Percentiles rank a stretch among this genome's conserved stretches.
Evolutionary conservation across 2,797 vertebrate species (phyloP).

Genomic region (Pseudochirops cupreus): DNA sequence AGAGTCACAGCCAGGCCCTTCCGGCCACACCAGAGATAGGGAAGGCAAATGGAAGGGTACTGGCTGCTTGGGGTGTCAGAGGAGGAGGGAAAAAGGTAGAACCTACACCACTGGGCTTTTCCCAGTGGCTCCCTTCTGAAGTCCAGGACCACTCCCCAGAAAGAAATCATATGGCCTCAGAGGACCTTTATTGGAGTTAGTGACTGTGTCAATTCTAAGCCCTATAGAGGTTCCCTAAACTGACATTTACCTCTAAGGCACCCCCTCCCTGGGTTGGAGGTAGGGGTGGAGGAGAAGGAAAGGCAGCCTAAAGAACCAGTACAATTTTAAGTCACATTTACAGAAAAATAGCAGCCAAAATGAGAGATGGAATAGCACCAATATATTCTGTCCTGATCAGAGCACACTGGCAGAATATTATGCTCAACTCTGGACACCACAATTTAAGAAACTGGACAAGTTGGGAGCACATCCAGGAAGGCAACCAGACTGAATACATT

Average conservation of each 20-base stretch:
- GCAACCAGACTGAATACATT: not conserved
- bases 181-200: not conserved
- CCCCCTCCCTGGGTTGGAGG: not conserved
- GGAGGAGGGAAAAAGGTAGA: not conserved
- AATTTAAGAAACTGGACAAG: not conserved
- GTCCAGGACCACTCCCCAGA: conserved; percentile 1
- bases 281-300: not conserved
- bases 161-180: not conserved
- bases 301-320: not conserved
- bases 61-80: not conserved
- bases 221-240: not conserved
- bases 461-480: not conserved
- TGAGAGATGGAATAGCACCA: not conserved
- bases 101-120: not conserved
- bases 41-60: not conserved
- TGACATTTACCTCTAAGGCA: not conserved
- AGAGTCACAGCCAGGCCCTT: fast-evolving
- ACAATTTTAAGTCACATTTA: not conserved
- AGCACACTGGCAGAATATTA: not conserved
- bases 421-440: not conserved
- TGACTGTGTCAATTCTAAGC: not conserved
- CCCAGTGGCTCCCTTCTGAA: not conserved
- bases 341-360: not conserved
- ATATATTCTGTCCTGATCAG: not conserved
- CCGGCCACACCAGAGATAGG: not conserved